Percentiles rank a stretch among this genome's conserved stretches.
phyloP scores from a whole-genome alignment of 2,888 invertebrate genomes.

The Phengaris arion region DNA sequence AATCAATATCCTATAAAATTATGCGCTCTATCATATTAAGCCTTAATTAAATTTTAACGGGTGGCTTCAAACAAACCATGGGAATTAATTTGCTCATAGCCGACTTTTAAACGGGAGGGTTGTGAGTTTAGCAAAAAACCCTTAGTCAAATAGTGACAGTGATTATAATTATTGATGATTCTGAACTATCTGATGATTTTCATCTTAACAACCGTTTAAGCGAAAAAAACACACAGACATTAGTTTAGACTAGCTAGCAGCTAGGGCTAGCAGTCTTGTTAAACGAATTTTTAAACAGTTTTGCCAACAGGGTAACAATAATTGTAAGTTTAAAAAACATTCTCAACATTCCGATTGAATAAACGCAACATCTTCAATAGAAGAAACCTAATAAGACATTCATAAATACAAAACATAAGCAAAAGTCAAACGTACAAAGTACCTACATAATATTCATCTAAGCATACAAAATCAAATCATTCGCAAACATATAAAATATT shows the following conservation, averaged over 20 bases:
- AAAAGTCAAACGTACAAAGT: neutral
- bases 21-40: slow-evolving; percentile 4
- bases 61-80: slow-evolving; percentile 8
- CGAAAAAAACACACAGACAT: neutral
- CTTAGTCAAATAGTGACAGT: neutral
- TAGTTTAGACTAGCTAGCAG: too few relatives aligned
- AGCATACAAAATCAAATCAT: slow-evolving; percentile 12
- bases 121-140: neutral
- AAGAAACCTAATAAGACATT: too few relatives aligned
- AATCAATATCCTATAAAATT: slow-evolving; percentile 16
- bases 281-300: too few relatives aligned
- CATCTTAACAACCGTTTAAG: neutral
- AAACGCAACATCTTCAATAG: too few relatives aligned
- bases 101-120: neutral
- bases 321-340: too few relatives aligned
- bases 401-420: neutral
- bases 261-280: too few relatives aligned
- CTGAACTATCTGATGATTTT: neutral
- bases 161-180: neutral
- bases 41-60: slow-evolving; percentile 22
- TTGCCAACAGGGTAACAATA: too few relatives aligned
- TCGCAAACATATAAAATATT: slow-evolving; percentile 7
- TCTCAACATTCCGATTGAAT: too few relatives aligned
- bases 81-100: neutral
- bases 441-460: neutral